These are phyloP conservation scores for Datnioides undecimradiatus DNA, from an alignment of 2,113 vertebrate genomes.

Conservation along the genomic window DNA sequence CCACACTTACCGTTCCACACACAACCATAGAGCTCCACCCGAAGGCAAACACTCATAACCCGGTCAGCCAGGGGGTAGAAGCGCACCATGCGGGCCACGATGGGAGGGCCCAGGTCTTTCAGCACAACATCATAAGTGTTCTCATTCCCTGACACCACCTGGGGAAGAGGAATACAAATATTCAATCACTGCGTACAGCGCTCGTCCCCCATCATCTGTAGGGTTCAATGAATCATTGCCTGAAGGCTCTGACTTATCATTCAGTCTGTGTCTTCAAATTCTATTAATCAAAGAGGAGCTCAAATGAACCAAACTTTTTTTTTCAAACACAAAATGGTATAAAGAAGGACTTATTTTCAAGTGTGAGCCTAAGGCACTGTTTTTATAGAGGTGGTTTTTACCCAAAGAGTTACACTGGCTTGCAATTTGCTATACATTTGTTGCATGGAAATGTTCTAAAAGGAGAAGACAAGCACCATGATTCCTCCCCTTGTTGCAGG, in stretches of 20 bases:
- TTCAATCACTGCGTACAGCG: slow-evolving; percentile 18
- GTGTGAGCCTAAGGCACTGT: not conserved
- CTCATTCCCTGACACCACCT: slow-evolving; percentile 94
- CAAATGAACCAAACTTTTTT: slow-evolving; percentile 16
- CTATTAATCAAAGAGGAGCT: slow-evolving; percentile 20
- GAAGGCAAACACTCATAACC: slow-evolving; percentile 95
- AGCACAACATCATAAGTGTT: slow-evolving; percentile 93
- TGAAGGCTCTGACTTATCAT: slow-evolving; percentile 27
- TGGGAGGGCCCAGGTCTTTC: slow-evolving; percentile 92
- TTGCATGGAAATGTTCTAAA: slow-evolving; percentile 11
- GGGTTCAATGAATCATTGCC: slow-evolving; percentile 25
- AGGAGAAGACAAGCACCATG: not conserved
- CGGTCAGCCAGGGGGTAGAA: slow-evolving; percentile 93
- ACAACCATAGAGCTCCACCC: slow-evolving; percentile 96
- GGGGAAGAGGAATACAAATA: slow-evolving; percentile 29
- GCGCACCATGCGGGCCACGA: slow-evolving; percentile 91
- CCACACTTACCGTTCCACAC: slow-evolving; percentile 89
- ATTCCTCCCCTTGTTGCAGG: not conserved
- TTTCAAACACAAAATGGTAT: not conserved
- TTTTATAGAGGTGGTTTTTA: not conserved
- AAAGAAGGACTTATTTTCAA: slow-evolving; percentile 14
- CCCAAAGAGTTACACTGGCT: slow-evolving; percentile 3
- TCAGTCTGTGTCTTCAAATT: slow-evolving; percentile 17
- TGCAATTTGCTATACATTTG: slow-evolving; percentile 28
- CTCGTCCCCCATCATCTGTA: not conserved